These are phyloP conservation scores for Acronicta alni DNA, from an alignment of 2,888 invertebrate genomes.

Conservation along the genomic window DNA sequence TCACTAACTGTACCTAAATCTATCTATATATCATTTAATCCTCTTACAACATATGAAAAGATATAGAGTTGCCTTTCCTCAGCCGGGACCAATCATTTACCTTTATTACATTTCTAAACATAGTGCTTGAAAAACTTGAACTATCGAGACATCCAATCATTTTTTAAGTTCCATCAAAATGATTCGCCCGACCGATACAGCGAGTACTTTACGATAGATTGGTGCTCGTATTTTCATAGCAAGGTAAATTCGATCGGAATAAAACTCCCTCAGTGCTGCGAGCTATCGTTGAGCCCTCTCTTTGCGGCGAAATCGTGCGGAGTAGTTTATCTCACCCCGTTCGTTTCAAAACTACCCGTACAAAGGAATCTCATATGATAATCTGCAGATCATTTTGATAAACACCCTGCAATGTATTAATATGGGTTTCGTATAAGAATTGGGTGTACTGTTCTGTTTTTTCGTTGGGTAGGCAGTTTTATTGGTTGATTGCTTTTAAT, in stretches of 20 bases:
- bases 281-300: slow-evolving; percentile 84
- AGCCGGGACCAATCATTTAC: neutral
- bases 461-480: neutral
- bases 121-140: slow-evolving; percentile 5
- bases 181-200: slow-evolving; percentile 51
- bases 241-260: slow-evolving; percentile 84
- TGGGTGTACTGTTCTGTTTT: slow-evolving; percentile 13
- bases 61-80: slow-evolving; percentile 6
- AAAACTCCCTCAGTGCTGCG: slow-evolving; percentile 75
- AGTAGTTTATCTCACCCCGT: slow-evolving; percentile 84
- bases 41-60: slow-evolving; percentile 2
- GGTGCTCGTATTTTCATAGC: slow-evolving; percentile 71
- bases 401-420: slow-evolving; percentile 55
- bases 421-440: slow-evolving; percentile 25
- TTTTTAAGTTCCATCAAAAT: slow-evolving; percentile 53
- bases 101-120: neutral
- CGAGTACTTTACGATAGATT: slow-evolving; percentile 58
- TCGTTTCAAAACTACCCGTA: slow-evolving; percentile 69
- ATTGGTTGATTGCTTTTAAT: slow-evolving; percentile 1
- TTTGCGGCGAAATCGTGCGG: slow-evolving; percentile 84
- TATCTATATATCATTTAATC: slow-evolving; percentile 8
- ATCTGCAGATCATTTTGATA: slow-evolving; percentile 75
- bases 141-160: slow-evolving; percentile 45
- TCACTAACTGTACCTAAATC: neutral
- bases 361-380: slow-evolving; percentile 82